Evolutionary conservation across 2,888 invertebrate species (phyloP), one percentile per base, ranked within the genome.

Genomic region (Cephus spinipes): DNA sequence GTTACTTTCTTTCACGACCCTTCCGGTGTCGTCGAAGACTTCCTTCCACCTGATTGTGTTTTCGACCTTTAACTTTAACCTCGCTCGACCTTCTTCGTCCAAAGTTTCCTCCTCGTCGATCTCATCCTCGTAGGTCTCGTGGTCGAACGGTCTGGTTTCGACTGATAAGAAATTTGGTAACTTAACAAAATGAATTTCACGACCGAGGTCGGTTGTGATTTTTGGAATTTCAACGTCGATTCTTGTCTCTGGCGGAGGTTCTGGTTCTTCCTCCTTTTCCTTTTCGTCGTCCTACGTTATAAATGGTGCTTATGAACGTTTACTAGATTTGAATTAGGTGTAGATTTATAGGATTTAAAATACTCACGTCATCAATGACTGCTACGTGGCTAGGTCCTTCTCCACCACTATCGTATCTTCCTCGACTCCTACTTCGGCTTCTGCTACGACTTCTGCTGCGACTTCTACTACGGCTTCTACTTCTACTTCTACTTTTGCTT

Each of bases 131-230:
- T 99, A 99, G 0, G 97, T 97, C 81, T 95, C 96, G 0, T 96
- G 95, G 90, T 99, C 99, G 89, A 98, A 99, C 0, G 99, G 99
- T 82, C 99, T 93, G 0, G 98, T 98, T 91, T 99, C 99, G 69
- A 99, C 98, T 0, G 98, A 99, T 88, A 99, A 94, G 92, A 99
- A 99, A 92, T 99, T 99, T 3, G 99, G 99, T 79, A 99, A 92
- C 90, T 99, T 99, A 0, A 99, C 98, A 87, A 99, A 99, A 91
- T 99, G 97, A 86, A 98, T 94, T 88, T 98, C 98, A 83, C 95
- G 95, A 76, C 98, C 98, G 1, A 99, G 93, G 92, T 98, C 97
- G 0, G 98, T 97, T 85, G 95, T 95, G 80, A 99, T 98, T 92
- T 98, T 96, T 1, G 99, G 99, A 91, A 99, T 98, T 93, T 98